These are phyloP conservation scores for Pollimyrus isidori DNA, from an alignment of 2,113 vertebrate species.

Conservation along the genomic window DNA sequence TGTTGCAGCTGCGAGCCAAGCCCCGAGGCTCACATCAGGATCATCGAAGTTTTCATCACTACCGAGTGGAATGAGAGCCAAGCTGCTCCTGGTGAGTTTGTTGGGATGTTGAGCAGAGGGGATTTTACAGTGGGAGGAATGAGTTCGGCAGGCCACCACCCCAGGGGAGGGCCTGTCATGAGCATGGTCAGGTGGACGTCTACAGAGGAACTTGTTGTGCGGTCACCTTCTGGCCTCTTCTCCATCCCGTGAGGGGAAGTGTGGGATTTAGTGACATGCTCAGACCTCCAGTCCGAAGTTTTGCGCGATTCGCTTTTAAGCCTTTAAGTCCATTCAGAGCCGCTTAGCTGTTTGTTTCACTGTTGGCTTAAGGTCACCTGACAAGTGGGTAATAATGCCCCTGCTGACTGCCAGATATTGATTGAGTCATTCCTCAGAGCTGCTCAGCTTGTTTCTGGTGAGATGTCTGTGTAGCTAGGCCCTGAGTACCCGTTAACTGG, in stretches of 20 bases:
- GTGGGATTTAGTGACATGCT: not conserved
- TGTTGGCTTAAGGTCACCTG: not conserved
- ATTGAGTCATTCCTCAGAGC: not conserved
- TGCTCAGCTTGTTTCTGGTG: not conserved
- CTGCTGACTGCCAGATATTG: not conserved
- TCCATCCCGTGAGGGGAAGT: not conserved
- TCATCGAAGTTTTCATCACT: constrained; percentile 81
- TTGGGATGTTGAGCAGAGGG: not conserved
- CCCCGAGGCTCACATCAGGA: constrained; percentile 76
- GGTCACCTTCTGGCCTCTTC: not conserved
- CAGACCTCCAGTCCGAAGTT: not conserved
- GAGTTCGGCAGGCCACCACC: not conserved
- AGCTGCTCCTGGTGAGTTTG: constrained; percentile 80
- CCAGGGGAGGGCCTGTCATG: not conserved
- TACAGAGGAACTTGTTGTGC: not conserved
- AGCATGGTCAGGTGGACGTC: not conserved
- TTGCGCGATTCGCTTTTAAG: not conserved
- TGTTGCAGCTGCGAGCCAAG: constrained; percentile 76
- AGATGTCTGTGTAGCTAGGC: not conserved
- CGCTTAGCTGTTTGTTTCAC: not conserved
- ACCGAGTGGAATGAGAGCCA: constrained; percentile 84
- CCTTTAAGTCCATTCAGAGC: not conserved
- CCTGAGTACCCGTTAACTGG: not conserved
- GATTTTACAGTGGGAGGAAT: not conserved
- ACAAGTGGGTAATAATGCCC: not conserved